Evolutionary conservation across 2,888 invertebrate genomes (phyloP).

Genomic region (Marronus borbonicus): DNA sequence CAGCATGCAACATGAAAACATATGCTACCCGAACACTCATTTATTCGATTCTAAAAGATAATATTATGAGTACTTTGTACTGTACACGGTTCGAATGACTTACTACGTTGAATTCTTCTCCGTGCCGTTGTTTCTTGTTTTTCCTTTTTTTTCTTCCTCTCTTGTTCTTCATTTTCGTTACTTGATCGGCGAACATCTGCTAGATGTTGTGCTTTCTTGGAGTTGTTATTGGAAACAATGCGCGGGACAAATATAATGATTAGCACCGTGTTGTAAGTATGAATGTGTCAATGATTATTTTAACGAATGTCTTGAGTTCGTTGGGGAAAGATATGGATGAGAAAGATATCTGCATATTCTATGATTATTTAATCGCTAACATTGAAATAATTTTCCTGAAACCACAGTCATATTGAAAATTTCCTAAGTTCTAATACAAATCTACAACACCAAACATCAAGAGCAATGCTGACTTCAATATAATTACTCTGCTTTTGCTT

Average conservation of each 20-base stretch:
- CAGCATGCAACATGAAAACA: conserved; percentile 11
- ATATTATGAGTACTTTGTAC: conserved; percentile 33
- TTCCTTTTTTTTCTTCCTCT: neutral
- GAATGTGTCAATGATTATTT: too few relatives aligned
- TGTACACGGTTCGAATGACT: conserved; percentile 18
- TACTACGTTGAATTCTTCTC: neutral
- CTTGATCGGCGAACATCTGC: conserved; percentile 7
- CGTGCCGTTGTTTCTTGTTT: conserved; percentile 6
- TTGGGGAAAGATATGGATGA: too few relatives aligned
- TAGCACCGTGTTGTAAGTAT: neutral
- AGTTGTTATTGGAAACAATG: neutral
- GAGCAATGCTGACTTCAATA: too few relatives aligned
- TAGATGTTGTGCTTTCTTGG: neutral
- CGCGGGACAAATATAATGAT: neutral
- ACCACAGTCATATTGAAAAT: too few relatives aligned
- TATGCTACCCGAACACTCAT: conserved; percentile 27
- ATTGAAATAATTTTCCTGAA: too few relatives aligned
- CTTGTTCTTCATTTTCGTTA: neutral
- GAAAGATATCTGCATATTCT: too few relatives aligned
- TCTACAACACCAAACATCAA: too few relatives aligned
- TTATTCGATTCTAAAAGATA: conserved; percentile 27
- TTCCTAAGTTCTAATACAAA: too few relatives aligned
- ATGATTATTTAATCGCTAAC: too few relatives aligned
- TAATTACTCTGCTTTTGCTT: too few relatives aligned
- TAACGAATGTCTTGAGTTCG: too few relatives aligned